Evolutionary conservation across 2,113 vertebrate genomes (phyloP).

Genomic region (Macheiramphus alcinus): DNA sequence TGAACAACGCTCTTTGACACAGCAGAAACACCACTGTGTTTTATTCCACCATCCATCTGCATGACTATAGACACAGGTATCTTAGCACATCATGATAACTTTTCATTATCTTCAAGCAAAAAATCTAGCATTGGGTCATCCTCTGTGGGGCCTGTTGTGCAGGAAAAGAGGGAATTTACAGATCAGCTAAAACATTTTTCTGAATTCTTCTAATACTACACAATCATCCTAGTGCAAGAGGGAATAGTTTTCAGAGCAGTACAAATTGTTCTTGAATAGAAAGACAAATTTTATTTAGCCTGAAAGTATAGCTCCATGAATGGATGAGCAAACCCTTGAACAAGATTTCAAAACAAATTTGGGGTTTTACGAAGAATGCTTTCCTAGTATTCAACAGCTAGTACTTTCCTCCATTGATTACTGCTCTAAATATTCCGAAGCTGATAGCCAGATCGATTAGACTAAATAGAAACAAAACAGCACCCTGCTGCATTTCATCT

Average conservation of each 20-base stretch:
- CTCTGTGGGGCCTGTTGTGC: neutral
- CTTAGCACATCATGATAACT: neutral
- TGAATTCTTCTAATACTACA: neutral
- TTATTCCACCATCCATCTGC: neutral
- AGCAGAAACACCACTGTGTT: neutral
- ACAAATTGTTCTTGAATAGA: neutral
- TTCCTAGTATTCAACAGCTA: neutral
- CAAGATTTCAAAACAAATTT: neutral
- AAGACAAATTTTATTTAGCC: neutral
- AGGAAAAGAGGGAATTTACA: neutral
- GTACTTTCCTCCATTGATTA: neutral
- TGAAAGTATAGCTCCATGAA: neutral
- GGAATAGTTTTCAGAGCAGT: neutral
- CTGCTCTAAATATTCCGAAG: neutral
- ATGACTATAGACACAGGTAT: neutral
- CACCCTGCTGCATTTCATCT: neutral
- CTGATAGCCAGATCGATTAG: neutral
- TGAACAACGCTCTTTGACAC: neutral
- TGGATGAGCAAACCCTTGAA: neutral
- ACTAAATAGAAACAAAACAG: neutral
- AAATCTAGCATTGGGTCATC: neutral
- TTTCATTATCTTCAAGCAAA: neutral
- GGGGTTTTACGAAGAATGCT: neutral
- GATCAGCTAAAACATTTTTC: neutral
- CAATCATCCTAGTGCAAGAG: neutral